Conservation (phyloP, 2,113 vertebrate species). For the Leptobrachium leishanense region DNA sequence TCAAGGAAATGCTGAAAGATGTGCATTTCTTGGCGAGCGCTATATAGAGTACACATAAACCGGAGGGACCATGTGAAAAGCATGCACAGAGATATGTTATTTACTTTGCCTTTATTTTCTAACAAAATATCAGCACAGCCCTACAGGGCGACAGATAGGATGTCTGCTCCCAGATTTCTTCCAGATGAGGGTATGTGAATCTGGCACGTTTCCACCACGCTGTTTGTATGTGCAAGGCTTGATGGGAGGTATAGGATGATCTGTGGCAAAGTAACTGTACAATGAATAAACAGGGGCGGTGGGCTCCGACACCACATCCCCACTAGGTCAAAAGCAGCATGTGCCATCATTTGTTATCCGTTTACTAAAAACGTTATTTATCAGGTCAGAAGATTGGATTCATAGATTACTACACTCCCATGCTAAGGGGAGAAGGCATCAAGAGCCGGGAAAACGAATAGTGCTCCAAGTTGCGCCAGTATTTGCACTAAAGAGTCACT, state of each 20-base stretch:
- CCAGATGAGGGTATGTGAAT: constrained; percentile 43
- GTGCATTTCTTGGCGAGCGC: not conserved
- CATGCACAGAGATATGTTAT: not conserved
- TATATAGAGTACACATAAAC: not conserved
- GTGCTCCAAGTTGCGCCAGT: too few species aligned
- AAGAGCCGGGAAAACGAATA: too few species aligned
- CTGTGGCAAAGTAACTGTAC: not conserved
- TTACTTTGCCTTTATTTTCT: not conserved
- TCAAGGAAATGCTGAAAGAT: not conserved
- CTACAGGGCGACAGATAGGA: not conserved
- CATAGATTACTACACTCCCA: too few species aligned
- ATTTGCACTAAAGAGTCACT: too few species aligned
- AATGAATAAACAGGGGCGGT: not conserved
- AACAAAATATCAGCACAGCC: constrained; percentile 4
- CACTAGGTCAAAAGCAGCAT: too few species aligned
- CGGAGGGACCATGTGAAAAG: not conserved
- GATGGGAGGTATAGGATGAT: not conserved
- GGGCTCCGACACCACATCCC: too few species aligned
- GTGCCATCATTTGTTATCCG: too few species aligned
- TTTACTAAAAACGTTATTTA: too few species aligned
- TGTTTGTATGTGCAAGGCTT: constrained; percentile 2
- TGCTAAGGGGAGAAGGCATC: too few species aligned
- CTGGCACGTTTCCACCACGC: constrained; percentile 11
- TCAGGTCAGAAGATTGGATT: too few species aligned
- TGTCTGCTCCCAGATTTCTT: constrained; percentile 29